Percentiles rank a stretch among this genome's conserved stretches.
phyloP scores from a whole-genome alignment of 1,140 invertebrate genomes.

The Rhopalosiphum padi region DNA sequence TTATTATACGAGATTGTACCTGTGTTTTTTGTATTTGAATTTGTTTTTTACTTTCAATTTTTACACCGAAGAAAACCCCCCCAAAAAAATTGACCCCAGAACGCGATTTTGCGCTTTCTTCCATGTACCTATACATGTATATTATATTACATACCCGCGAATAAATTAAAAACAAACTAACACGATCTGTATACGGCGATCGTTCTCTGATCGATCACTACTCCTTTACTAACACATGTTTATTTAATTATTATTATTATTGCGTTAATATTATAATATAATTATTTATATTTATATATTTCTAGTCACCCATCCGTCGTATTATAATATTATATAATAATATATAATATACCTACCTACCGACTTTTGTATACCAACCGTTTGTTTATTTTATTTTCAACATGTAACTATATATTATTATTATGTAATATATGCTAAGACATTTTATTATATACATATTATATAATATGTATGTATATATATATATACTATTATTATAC shows the following conservation, averaged over 20 bases:
- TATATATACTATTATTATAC: background rate
- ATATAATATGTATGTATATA: background rate
- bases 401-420: background rate
- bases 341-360: background rate
- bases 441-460: constrained; percentile 27
- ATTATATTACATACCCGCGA: too few relatives aligned
- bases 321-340: background rate
- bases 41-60: too few relatives aligned
- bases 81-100: too few relatives aligned
- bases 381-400: background rate
- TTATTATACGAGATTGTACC: too few relatives aligned
- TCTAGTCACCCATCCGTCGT: too few relatives aligned
- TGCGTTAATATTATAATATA: too few relatives aligned
- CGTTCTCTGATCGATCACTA: background rate
- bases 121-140: too few relatives aligned
- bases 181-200: background rate
- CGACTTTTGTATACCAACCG: background rate
- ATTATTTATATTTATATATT: background rate
- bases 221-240: background rate
- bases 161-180: too few relatives aligned
- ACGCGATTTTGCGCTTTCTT: too few relatives aligned
- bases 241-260: background rate
- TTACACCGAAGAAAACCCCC: too few relatives aligned
- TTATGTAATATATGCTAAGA: background rate
- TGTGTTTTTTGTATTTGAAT: too few relatives aligned